Base-by-base conservation (phyloP, 2,113 vertebrate genomes). In the Myotis brandtii region DNA sequence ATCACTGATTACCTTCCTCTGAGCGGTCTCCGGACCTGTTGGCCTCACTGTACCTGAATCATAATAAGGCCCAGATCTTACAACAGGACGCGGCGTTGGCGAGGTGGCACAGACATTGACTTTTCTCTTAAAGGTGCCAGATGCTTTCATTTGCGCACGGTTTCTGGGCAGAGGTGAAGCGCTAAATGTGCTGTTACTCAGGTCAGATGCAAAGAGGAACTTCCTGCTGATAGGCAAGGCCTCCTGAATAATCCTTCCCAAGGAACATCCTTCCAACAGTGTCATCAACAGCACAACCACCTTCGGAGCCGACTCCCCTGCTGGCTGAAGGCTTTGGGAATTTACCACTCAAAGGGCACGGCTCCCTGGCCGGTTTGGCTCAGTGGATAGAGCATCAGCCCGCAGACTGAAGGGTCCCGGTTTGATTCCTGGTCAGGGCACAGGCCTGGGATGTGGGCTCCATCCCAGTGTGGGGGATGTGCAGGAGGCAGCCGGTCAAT, bases 181-280 rank as follows among this genome's bases (percentile, higher is more conserved):
- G 83, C 25, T 48, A 66, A 92, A 85, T 5, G 25, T 56, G 46
- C 9, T 40, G 18, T 92, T 82, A 82, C 77, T 90, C 32, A 76
- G 34, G 82, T 90, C 77, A 94, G 82, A 97, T 67, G 43, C 40
- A 59, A 88, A 69, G 95, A 93, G 79, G 92, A 89, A 91, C n/a
- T n/a, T n/a, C n/a, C n/a, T n/a, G n/a, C n/a, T n/a, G n/a, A n/a
- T n/a, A n/a, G n/a, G n/a, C n/a, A n/a, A n/a, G n/a, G n/a, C n/a
- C n/a, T n/a, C n/a, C n/a, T n/a, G n/a, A n/a, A n/a, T n/a, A n/a
- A n/a, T n/a, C n/a, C n/a, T n/a, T n/a, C n/a, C n/a, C n/a, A n/a
- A n/a, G n/a, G n/a, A n/a, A n/a, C n/a, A n/a, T n/a, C n/a, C 86
- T 88, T 54, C 20, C 50, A 84, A 70, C 9, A 34, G 52, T 64